Base-by-base conservation (phyloP, 2,888 invertebrate species). In the Troilus luridus region DNA sequence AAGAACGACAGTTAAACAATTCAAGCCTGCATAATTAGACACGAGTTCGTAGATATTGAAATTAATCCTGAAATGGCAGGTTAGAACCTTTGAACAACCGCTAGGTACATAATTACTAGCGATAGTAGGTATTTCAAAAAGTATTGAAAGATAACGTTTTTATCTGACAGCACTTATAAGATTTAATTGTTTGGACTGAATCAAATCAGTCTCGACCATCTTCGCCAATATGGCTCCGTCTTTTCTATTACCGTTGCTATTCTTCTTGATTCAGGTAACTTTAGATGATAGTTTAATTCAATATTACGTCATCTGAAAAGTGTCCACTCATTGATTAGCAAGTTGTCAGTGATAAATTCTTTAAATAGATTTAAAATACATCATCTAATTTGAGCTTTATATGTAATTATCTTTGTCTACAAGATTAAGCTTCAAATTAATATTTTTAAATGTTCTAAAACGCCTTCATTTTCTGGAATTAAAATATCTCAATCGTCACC, bases 131-230 rank as follows among this genome's bases (percentile, higher is more conserved):
- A 58, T 56, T 85, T 85, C n/a, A 56, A 85, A 41, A 85, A 85
- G 54, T 85, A 85, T 56, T 58, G 27, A n/a, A 85, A 85, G 85
- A 85, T 85, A 85, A 85, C 3, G 85, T n/a, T 85, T 85, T 85
- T 85, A 85, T 85, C 85, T n/a, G 85, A 85, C 54, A 85, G 85
- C 85, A 56, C 85, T 85, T 85, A 85, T 85, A 58, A 58, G 58
- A 85, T 56, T 56, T 56, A 41, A 77, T 77, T 85, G 0, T n/a
- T 56, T 56, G 56, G 2, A 85, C 21, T 58, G 21, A 3, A 85
- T 58, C n/a, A 85, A 85, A 85, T 58, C 56, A 85, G 85, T 85
- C 85, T 85, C n/a, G 0, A 85, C 85, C 56, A 17, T n/a, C 56
- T 3, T 12, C 85, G 5, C 85, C 56, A n/a, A 85, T 85, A 85